These are phyloP conservation scores for Metaphire vulgaris DNA, from an alignment of 1,140 invertebrate genomes.

Conservation along the genomic window DNA sequence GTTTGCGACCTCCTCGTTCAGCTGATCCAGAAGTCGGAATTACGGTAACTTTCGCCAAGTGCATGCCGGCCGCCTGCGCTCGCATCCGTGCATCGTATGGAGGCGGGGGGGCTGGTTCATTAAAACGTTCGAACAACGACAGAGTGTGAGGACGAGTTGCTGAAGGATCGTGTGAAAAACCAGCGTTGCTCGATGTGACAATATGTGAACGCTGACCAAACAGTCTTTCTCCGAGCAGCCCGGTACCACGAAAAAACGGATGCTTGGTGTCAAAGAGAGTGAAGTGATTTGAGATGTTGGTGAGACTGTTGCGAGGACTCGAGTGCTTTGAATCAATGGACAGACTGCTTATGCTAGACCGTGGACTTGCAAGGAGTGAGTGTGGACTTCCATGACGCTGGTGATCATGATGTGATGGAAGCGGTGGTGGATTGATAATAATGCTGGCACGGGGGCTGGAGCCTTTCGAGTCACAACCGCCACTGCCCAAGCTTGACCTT, in stretches of 20 bases:
- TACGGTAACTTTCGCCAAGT: conserved; percentile 7
- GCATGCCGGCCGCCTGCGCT: conserved; percentile 11
- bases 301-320: conserved; percentile 51
- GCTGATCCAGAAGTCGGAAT: background rate
- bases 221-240: background rate
- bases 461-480: background rate
- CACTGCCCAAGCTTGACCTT: conserved; percentile 2
- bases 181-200: background rate
- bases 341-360: conserved; percentile 54
- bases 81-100: conserved; percentile 29
- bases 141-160: conserved; percentile 1
- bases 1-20: background rate
- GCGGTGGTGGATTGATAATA: conserved; percentile 9
- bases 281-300: background rate
- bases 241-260: background rate
- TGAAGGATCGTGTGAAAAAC: background rate
- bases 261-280: background rate
- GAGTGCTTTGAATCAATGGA: conserved; percentile 55
- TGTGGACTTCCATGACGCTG: conserved; percentile 5
- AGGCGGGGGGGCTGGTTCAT: conserved; percentile 30
- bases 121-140: conserved; percentile 26
- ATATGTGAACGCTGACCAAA: background rate
- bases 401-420: background rate
- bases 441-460: background rate
- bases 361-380: conserved; percentile 40